Base-by-base conservation (phyloP, 2,797 vertebrate species). In the Sebastes miniatus region DNA sequence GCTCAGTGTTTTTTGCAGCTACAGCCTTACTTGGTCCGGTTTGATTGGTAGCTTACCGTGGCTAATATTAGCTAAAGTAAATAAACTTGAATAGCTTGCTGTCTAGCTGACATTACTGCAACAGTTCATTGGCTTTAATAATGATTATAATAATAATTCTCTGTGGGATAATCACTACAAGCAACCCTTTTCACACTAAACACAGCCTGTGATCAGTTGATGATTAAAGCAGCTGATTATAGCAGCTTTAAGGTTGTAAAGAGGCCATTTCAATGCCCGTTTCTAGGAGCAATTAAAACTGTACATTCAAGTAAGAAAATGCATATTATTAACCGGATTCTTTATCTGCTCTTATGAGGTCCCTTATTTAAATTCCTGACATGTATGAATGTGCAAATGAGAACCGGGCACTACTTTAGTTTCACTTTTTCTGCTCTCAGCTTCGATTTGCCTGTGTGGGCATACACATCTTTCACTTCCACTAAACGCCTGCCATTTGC, bases 401-500 rank as follows among this genome's bases (percentile, higher is more conserved):
- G 34, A 58, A 18, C 25, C 3, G 8, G 31, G 6, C 47, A 27
- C n/a, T n/a, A 2, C 64, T 31, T 39, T 57, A 50, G 14, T 69
- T 56, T 73, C 24, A 67, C 52, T 73, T 87, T 87, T 29, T 65
- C 24, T 67, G 18, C 25, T 67, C 18, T 65, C 16, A 1, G 25
- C 47, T 81, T 72, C 1, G 11, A 71, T 76, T 67, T 76, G 52
- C 22, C 43, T 64, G 29, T 78, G 84, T 73, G 34, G 50, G 39
- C 76, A 32, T 29, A 58, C 54, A 64, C 29, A 18, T 75, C 59
- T 75, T 71, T 87, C 71, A 63, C 68, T 83, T 74, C 64, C 62
- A 47, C 82, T 85, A 85, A 84, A 81, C 39, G 58, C 79, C 72
- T 77, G 73, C 90, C 80, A 89, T 87, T 91, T 87, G 81, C 73